Evolutionary conservation across 1,140 invertebrate species (phyloP).

Genomic region (Drosophila triauraria): DNA sequence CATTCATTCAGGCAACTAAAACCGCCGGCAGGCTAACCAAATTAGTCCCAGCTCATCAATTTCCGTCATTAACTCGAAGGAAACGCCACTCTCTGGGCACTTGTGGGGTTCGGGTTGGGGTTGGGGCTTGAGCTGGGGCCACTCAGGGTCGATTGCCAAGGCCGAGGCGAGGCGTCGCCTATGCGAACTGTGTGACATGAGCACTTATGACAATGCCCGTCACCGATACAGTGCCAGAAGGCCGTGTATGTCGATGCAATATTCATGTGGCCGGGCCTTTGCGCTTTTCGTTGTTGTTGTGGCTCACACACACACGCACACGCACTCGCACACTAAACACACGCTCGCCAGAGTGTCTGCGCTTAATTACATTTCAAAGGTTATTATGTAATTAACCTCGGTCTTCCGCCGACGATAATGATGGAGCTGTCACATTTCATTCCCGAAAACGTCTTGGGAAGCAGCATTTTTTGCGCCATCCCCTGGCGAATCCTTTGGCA

Average conservation of each 20-base stretch:
- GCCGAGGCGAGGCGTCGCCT: slow-evolving; percentile 3
- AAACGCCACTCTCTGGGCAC: neutral
- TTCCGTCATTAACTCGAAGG: slow-evolving; percentile 47
- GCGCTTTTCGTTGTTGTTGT: slow-evolving; percentile 37
- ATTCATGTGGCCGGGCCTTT: slow-evolving; percentile 44
- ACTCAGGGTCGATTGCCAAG: slow-evolving; percentile 27
- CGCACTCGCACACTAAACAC: neutral
- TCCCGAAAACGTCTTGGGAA: slow-evolving; percentile 16
- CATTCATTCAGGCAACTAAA: slow-evolving; percentile 42
- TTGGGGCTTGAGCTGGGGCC: neutral
- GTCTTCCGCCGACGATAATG: slow-evolving; percentile 14
- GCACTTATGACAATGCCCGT: slow-evolving; percentile 36
- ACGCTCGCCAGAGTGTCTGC: slow-evolving; percentile 12
- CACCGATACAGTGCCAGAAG: slow-evolving; percentile 11
- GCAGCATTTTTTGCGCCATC: neutral
- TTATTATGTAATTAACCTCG: slow-evolving; percentile 68
- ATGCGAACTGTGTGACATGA: slow-evolving; percentile 33
- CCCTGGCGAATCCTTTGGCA: slow-evolving; percentile 17
- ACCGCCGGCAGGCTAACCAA: slow-evolving; percentile 42
- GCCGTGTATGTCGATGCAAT: slow-evolving; percentile 30
- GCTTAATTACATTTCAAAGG: slow-evolving; percentile 70
- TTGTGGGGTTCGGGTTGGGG: neutral
- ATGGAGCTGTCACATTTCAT: slow-evolving; percentile 45
- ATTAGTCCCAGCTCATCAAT: slow-evolving; percentile 59
- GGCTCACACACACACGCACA: slow-evolving; percentile 1